Percentiles rank a stretch among this genome's conserved stretches.
These are phyloP conservation scores for Lepidocyrtinus sp. DNA, from an alignment of 2,888 invertebrate species.

Conservation along the genomic window DNA sequence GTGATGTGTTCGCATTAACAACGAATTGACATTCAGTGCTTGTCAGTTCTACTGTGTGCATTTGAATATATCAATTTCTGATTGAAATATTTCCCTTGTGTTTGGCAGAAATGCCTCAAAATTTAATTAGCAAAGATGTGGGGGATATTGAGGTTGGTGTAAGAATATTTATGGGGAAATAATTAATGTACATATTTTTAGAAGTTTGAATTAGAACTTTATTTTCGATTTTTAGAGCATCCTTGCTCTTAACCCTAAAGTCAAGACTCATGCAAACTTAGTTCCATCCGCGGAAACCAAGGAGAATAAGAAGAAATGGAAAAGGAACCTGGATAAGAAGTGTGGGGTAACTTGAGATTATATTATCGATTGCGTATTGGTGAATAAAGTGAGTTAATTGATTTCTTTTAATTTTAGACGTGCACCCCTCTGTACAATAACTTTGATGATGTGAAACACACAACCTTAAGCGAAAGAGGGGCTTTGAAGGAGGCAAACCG, in stretches of 20 bases:
- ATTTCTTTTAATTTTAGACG: constrained; percentile 74
- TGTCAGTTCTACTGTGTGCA: too few species aligned
- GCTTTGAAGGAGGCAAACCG: constrained; percentile 91
- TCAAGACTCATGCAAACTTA: constrained; percentile 82
- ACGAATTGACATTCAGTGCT: too few species aligned
- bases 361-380: too few species aligned
- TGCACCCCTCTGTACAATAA: constrained; percentile 83
- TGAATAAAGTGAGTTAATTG: background rate
- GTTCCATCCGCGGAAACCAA: constrained; percentile 91
- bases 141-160: constrained; percentile 85
- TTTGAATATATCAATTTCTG: too few species aligned
- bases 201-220: background rate
- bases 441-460: constrained; percentile 97
- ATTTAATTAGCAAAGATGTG: constrained; percentile 80
- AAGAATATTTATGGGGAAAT: constrained; percentile 15
- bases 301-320: constrained; percentile 93
- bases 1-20: too few species aligned
- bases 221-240: constrained; percentile 81
- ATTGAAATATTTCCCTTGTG: too few species aligned
- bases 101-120: constrained; percentile 74
- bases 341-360: constrained; percentile 83
- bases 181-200: background rate
- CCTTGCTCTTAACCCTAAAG: constrained; percentile 87
- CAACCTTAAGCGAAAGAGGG: constrained; percentile 95
- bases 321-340: constrained; percentile 88